Evolutionary conservation across 2,113 vertebrate species (phyloP), one percentile per base, ranked within the genome.

Genomic region (Climacteris rufus): DNA sequence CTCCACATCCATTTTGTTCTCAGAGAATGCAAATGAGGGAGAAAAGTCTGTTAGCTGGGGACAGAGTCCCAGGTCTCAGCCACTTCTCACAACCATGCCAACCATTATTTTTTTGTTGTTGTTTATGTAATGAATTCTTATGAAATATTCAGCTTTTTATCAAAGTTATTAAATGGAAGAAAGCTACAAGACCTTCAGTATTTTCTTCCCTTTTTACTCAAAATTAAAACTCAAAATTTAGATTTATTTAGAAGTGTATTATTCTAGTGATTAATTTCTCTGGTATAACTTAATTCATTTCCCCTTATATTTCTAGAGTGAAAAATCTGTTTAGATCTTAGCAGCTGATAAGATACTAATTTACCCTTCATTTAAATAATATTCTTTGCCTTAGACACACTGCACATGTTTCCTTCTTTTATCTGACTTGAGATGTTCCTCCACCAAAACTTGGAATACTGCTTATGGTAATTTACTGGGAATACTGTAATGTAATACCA

Each of bases 1-100:
- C 94, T 97, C 96, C 64, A 83, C 85, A 96, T 97, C 96, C 95
- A 96, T 97, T 98, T 97, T 98, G 87, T 96, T 97, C 77, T 96
- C 97, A 76, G 60, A 96, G 72, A 90, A 96, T 92, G 96, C 80
- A 97, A 98, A 94, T 94, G 95, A 97, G 94, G 87, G 91, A 30
- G 25, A 97, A 94, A 97, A 97, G 93, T 95, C 86, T 92, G 92
- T 71, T 97, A 94, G 95, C 97, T 96, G 77, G 96, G 97, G 97
- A 98, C 78, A 91, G 76, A 89, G 89, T 96, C 94, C 54, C 86
- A 90, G 47, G 83, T 91, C 95, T 93, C 95, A 93, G 85, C 76
- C 89, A 95, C 92, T 91, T 87, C 93, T 89, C 75, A 80, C 82
- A 96, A 81, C 66, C 81, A 87, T 94, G 93, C 86, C 90, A 97